Evolutionary conservation across 1,140 invertebrate species (phyloP).

Genomic region (Drosophila nigromelanica): DNA sequence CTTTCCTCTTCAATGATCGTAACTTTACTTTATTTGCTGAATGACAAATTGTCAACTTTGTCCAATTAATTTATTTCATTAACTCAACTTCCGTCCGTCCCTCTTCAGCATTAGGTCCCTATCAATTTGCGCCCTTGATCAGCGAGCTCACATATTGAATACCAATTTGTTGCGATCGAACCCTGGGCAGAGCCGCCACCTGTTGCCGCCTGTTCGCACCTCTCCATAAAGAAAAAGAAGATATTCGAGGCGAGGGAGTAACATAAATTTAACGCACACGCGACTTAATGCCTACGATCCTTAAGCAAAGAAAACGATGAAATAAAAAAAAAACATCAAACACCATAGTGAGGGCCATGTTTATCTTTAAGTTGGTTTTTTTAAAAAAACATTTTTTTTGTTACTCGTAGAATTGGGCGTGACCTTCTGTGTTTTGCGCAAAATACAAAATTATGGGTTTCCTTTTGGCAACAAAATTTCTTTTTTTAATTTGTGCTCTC

Average conservation of each 20-base stretch:
- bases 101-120: neutral
- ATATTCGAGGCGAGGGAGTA: slow-evolving; percentile 50
- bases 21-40: neutral
- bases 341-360: slow-evolving; percentile 15
- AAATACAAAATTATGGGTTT: slow-evolving; percentile 80
- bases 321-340: slow-evolving; percentile 2
- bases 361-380: slow-evolving; percentile 10
- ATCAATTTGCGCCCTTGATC: slow-evolving; percentile 20
- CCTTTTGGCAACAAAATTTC: slow-evolving; percentile 44
- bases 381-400: slow-evolving; percentile 1
- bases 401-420: slow-evolving; percentile 54
- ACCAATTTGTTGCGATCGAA: slow-evolving; percentile 41
- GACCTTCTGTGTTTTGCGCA: slow-evolving; percentile 63
- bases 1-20: no score
- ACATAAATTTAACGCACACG: slow-evolving; percentile 69
- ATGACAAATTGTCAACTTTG: slow-evolving; percentile 3
- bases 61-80: slow-evolving; percentile 12
- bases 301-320: slow-evolving; percentile 9
- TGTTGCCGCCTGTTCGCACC: slow-evolving; percentile 65
- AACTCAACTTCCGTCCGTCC: neutral
- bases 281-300: slow-evolving; percentile 35
- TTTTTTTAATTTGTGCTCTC: slow-evolving; percentile 27
- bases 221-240: slow-evolving; percentile 3
- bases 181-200: slow-evolving; percentile 53
- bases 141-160: slow-evolving; percentile 36